phyloP scores from a whole-genome alignment of 2,113 vertebrate genomes.

The Melospiza melodia region DNA sequence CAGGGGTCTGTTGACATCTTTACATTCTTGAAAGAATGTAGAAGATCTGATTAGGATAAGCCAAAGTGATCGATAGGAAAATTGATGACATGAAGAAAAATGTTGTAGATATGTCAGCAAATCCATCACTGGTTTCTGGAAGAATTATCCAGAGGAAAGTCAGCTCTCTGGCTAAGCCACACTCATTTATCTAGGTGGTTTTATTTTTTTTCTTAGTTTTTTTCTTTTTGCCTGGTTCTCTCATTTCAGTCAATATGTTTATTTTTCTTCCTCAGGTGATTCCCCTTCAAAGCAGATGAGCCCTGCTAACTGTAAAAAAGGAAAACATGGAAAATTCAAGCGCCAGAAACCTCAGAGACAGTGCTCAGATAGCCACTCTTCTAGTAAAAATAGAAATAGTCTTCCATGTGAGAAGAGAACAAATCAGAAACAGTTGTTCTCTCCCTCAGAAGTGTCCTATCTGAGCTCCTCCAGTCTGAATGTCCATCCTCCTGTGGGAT shows the following conservation, averaged over 20 bases:
- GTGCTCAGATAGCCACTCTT: slow-evolving; percentile 65
- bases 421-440: slow-evolving; percentile 41
- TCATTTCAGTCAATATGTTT: not conserved
- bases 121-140: not conserved
- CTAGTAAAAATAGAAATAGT: slow-evolving; percentile 21
- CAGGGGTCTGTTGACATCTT: not conserved
- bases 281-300: slow-evolving; percentile 50
- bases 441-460: slow-evolving; percentile 68
- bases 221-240: rapidly evolving
- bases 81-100: not conserved
- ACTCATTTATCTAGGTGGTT: not conserved
- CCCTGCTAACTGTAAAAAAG: slow-evolving; percentile 67
- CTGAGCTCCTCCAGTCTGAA: slow-evolving; percentile 32
- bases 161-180: not conserved
- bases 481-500: slow-evolving; percentile 48
- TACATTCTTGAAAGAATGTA: not conserved
- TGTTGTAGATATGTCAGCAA: not conserved
- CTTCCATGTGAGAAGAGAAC: slow-evolving; percentile 10
- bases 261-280: slow-evolving; percentile 63
- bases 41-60: not conserved
- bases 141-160: not conserved
- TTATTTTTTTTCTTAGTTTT: no score
- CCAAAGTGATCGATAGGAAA: not conserved
- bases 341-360: slow-evolving; percentile 72
- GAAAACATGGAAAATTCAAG: slow-evolving; percentile 75